Evolutionary conservation across 2,888 invertebrate species (phyloP).

Genomic region (Dichetophora obliterata): DNA sequence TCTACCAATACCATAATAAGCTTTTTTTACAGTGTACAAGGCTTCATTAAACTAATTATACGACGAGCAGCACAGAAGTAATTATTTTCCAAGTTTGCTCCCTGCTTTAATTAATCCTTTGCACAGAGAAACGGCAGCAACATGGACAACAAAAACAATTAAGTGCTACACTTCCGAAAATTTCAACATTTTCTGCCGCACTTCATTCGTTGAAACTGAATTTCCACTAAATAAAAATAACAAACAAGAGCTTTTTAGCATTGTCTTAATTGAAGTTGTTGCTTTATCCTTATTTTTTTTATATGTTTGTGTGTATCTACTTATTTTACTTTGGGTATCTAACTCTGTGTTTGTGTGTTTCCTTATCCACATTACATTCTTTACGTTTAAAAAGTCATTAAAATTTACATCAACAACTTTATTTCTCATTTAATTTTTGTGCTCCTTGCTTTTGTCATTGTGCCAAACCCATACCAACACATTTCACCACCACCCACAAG

Average conservation of each 20-base stretch:
- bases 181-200: no score
- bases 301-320: neutral
- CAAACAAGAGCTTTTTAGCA: no score
- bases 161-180: neutral
- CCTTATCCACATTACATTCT: conserved; percentile 54
- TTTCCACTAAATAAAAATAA: neutral
- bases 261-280: neutral
- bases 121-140: neutral
- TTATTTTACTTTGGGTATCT: neutral
- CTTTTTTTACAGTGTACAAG: neutral
- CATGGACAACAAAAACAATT: neutral
- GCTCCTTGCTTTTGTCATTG: neutral
- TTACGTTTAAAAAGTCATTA: conserved; percentile 62
- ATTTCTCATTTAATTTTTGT: conserved; percentile 48
- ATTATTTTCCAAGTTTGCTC: neutral
- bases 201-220: neutral
- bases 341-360: neutral
- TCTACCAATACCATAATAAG: no score
- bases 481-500: no score
- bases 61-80: neutral
- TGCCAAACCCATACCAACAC: conserved; percentile 7
- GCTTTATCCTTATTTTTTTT: neutral
- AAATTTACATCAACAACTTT: conserved; percentile 52
- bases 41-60: conserved; percentile 37
- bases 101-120: neutral